A percentile compares a stretch with the other conserved stretches of the same genome.
Conservation (phyloP, 1,140 invertebrate species). For the Linepithema humile region DNA sequence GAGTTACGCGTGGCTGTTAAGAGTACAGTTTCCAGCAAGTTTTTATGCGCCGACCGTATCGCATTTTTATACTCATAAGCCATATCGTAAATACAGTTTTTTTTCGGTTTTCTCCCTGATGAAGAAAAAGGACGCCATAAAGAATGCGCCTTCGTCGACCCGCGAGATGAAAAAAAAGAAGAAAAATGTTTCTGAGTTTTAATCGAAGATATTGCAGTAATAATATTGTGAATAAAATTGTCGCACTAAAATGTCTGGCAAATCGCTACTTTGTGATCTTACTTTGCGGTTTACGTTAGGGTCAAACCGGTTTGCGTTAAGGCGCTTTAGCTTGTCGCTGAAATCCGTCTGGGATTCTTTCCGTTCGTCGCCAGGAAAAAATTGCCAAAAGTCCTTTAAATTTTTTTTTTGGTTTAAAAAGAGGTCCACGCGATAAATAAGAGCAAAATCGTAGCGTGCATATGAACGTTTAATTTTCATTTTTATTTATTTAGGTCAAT, state of each 20-base stretch:
- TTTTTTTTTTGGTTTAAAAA: neutral
- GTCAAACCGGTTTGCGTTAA: conserved; percentile 41
- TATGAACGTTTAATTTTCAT: neutral
- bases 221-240: neutral
- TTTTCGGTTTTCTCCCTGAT: neutral
- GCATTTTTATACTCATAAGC: neutral
- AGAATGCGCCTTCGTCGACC: neutral
- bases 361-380: neutral
- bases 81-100: neutral
- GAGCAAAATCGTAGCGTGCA: neutral
- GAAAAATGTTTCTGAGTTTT: neutral
- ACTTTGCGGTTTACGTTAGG: neutral
- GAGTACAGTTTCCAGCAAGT: neutral
- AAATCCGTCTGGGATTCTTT: conserved; percentile 8
- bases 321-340: conserved; percentile 11
- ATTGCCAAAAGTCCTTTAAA: neutral
- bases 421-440: neutral
- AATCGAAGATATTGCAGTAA: neutral
- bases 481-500: neutral
- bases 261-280: neutral
- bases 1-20: neutral
- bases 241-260: neutral
- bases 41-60: neutral
- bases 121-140: neutral
- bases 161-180: neutral